phyloP scores from a whole-genome alignment of 2,797 vertebrate species.

The Chanos chanos region DNA sequence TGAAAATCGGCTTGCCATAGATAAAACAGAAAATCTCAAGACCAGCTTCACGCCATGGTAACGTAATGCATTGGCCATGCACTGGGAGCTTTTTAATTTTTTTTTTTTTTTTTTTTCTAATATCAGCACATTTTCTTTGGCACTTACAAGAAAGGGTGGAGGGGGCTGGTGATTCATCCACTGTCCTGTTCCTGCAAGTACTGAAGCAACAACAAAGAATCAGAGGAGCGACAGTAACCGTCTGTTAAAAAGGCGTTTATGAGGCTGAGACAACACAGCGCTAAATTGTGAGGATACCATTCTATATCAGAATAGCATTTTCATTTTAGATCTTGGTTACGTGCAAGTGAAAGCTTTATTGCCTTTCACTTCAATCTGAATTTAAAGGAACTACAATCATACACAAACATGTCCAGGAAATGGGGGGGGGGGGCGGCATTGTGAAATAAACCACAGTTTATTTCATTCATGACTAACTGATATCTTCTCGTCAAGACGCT shows the following conservation, averaged over 20 bases:
- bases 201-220: slow-evolving; percentile 39
- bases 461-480: slow-evolving; percentile 39
- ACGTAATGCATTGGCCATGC: slow-evolving; percentile 63
- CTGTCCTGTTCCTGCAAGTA: slow-evolving; percentile 69
- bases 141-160: slow-evolving; percentile 43
- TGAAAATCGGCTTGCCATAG: slow-evolving; percentile 32
- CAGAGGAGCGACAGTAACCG: slow-evolving; percentile 36
- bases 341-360: slow-evolving; percentile 24
- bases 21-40: slow-evolving; percentile 22
- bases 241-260: slow-evolving; percentile 39
- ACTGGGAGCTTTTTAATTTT: slow-evolving; percentile 5
- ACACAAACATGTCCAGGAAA: slow-evolving; percentile 37
- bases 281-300: no score
- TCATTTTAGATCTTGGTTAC: no score
- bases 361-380: not conserved
- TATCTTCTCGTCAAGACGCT: slow-evolving; percentile 11
- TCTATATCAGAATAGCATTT: no score
- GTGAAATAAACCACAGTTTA: slow-evolving; percentile 40
- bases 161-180: slow-evolving; percentile 62
- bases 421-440: no score
- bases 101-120: slow-evolving; percentile 21
- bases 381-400: slow-evolving; percentile 35
- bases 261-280: slow-evolving; percentile 44
- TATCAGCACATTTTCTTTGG: slow-evolving; percentile 53
- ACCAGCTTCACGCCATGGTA: slow-evolving; percentile 35